Percentiles rank a stretch among this genome's conserved stretches.
Conservation (phyloP, 2,113 vertebrate species). For the Sorex fumeus region DNA sequence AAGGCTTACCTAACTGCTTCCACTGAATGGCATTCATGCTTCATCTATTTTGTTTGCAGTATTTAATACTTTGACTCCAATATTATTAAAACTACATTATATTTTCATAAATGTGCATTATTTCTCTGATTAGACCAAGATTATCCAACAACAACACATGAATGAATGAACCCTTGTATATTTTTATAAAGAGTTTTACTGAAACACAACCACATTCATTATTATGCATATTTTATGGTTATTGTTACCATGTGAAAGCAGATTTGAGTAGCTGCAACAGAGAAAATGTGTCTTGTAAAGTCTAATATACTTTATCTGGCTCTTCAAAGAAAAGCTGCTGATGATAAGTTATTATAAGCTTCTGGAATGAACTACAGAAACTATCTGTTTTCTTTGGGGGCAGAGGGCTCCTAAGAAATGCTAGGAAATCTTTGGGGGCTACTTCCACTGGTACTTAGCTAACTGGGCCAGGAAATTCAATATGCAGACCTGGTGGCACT, state of each 20-base stretch:
- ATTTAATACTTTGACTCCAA: not conserved
- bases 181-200: constrained; percentile 49
- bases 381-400: not conserved
- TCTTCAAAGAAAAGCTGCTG: constrained; percentile 38
- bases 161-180: not conserved
- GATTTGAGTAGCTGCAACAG: not conserved
- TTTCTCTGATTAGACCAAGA: constrained; percentile 19
- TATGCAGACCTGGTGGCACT: no score
- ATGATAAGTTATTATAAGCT: constrained; percentile 5
- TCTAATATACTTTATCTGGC: not conserved
- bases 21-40: not conserved
- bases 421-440: no score
- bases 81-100: not conserved
- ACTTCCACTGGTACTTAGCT: no score
- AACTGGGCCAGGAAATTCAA: no score
- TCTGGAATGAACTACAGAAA: constrained; percentile 44
- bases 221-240: constrained; percentile 24
- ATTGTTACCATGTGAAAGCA: not conserved
- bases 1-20: constrained; percentile 14
- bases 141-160: not conserved
- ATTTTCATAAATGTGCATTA: not conserved
- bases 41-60: constrained; percentile 19
- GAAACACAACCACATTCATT: not conserved
- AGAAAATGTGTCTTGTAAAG: not conserved
- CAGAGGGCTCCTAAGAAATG: no score